Conservation (phyloP, 2,888 invertebrate species). For the Malacosoma neustria region DNA sequence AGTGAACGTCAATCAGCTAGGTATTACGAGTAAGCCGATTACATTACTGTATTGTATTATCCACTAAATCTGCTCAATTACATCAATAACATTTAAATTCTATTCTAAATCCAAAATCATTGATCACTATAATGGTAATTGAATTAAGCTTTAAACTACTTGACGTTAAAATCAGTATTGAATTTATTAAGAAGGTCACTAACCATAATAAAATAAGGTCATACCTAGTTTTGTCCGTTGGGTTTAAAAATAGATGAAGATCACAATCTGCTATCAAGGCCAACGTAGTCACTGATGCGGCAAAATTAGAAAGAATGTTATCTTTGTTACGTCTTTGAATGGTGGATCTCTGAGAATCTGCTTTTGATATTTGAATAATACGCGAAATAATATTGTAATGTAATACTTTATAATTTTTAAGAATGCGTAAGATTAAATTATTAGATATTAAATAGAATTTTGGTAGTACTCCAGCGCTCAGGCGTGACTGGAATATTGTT, state of each 20-base stretch:
- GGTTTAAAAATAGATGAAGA: slow-evolving; percentile 28
- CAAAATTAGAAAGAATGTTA: slow-evolving; percentile 16
- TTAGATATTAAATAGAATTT: too few species aligned
- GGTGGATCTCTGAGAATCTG: too few species aligned
- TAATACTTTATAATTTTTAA: too few species aligned
- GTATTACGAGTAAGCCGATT: too few species aligned
- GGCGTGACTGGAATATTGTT: too few species aligned
- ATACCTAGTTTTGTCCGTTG: slow-evolving; percentile 24
- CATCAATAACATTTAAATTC: not conserved
- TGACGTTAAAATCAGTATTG: not conserved
- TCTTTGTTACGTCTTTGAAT: slow-evolving; percentile 4
- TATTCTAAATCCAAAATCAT: not conserved
- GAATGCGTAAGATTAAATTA: too few species aligned
- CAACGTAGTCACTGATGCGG: slow-evolving; percentile 21
- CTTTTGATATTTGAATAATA: too few species aligned
- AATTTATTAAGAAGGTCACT: slow-evolving; percentile 7
- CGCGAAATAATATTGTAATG: too few species aligned
- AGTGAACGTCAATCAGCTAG: too few species aligned
- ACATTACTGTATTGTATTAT: too few species aligned
- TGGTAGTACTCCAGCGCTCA: too few species aligned
- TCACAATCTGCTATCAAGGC: slow-evolving; percentile 30
- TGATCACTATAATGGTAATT: not conserved
- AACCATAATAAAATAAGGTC: slow-evolving; percentile 24
- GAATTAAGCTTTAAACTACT: not conserved
- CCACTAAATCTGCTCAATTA: too few species aligned